phyloP scores from a whole-genome alignment of 2,113 vertebrate genomes.

The Ciconia boyciana region DNA sequence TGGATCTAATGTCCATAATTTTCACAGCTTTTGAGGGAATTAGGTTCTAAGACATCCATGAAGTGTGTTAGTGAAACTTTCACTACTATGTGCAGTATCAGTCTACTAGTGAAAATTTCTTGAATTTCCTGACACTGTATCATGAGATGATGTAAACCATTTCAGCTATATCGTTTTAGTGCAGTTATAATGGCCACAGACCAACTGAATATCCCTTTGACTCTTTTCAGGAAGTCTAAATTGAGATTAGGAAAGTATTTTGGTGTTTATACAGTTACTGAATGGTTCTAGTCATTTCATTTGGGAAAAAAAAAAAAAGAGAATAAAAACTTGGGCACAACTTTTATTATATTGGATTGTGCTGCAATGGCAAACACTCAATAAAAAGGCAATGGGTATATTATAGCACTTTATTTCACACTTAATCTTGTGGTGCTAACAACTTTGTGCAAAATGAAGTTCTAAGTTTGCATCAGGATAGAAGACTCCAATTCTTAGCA shows the following conservation, averaged over 20 bases:
- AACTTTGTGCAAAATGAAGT: background rate
- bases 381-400: background rate
- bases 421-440: background rate
- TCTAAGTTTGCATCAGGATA: background rate
- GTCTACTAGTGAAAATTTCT: background rate
- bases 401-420: background rate
- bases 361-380: background rate
- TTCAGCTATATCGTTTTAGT: background rate
- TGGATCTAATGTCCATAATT: background rate
- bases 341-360: background rate
- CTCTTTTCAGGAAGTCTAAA: background rate
- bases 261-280: background rate
- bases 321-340: background rate
- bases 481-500: background rate
- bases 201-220: background rate
- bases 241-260: background rate
- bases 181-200: background rate
- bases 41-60: background rate
- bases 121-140: background rate
- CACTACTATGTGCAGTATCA: background rate
- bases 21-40: background rate
- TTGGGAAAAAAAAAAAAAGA: fast-evolving
- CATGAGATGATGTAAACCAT: background rate
- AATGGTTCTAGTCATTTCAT: background rate
- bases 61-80: background rate